phyloP scores from a whole-genome alignment of 2,113 vertebrate species.

The Mirza zaza region DNA sequence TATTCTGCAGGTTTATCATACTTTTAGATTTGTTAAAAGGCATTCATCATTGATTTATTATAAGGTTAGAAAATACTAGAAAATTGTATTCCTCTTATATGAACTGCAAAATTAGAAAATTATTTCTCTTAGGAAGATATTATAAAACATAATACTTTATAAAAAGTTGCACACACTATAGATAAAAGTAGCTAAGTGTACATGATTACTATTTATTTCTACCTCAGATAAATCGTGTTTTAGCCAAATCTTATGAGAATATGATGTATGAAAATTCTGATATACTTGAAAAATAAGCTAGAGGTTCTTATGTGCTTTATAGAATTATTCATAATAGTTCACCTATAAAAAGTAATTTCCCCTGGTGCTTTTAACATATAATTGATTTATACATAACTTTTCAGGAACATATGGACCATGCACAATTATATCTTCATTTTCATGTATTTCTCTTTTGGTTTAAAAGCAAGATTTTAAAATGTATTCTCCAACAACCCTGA shows the following conservation, averaged over 20 bases:
- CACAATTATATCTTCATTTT: conserved; percentile 43
- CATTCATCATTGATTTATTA: conserved; percentile 53
- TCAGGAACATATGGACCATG: not conserved
- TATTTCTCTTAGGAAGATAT: conserved; percentile 46
- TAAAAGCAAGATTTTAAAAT: not conserved
- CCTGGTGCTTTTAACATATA: conserved; percentile 43
- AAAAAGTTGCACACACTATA: not conserved
- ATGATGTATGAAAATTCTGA: not conserved
- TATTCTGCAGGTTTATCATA: not conserved
- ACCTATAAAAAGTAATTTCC: conserved; percentile 50
- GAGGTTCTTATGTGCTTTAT: conserved; percentile 43
- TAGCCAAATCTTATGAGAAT: conserved; percentile 40
- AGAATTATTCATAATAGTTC: conserved; percentile 57
- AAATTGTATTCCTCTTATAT: conserved; percentile 37
- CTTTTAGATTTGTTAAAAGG: conserved; percentile 33
- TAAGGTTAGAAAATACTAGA: conserved; percentile 40
- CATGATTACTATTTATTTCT: conserved; percentile 49
- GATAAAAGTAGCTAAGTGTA: conserved; percentile 40
- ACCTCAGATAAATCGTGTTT: conserved; percentile 8
- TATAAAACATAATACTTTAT: conserved; percentile 59
- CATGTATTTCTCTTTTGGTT: not conserved
- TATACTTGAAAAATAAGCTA: conserved; percentile 21
- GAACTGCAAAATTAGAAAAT: conserved; percentile 48
- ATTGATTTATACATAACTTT: conserved; percentile 44
- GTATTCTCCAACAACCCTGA: not conserved